These are phyloP conservation scores for Smittia sp. DNA, from an alignment of 2,888 invertebrate species.

Conservation along the genomic window DNA sequence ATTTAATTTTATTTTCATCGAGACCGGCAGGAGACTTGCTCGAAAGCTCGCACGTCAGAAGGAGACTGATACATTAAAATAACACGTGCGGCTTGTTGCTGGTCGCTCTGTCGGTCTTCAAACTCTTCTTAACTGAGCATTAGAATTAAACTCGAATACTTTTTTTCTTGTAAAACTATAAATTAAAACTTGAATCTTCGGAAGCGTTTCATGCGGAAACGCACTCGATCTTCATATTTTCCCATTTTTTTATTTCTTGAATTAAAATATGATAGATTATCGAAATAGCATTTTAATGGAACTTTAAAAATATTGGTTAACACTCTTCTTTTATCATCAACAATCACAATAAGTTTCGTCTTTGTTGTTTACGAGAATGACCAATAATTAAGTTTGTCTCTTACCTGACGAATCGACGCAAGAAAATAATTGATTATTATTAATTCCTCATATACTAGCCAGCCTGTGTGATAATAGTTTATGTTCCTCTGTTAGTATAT, in stretches of 20 bases:
- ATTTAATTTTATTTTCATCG: neutral
- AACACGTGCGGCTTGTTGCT: neutral
- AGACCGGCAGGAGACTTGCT: neutral
- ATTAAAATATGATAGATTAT: neutral
- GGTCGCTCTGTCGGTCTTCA: neutral
- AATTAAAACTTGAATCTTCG: neutral
- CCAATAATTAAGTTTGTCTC: conserved; percentile 6
- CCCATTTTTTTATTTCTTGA: neutral
- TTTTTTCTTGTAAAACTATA: neutral
- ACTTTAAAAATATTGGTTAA: neutral
- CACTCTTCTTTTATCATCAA: neutral
- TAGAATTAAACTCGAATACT: conserved; percentile 3
- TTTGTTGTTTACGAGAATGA: neutral
- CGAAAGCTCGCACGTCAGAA: neutral
- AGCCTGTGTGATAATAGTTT: conserved; percentile 56
- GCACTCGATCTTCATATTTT: neutral
- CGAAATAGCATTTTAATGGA: conserved; percentile 2
- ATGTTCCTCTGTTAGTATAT: conserved; percentile 45
- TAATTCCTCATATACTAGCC: conserved; percentile 45
- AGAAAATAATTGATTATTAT: conserved; percentile 26
- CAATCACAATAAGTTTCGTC: neutral
- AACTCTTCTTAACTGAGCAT: neutral
- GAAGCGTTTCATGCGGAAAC: neutral
- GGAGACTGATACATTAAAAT: conserved; percentile 9
- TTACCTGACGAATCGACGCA: neutral